These are phyloP conservation scores for Bombus sibiricus DNA, from an alignment of 1,140 invertebrate genomes.

Conservation along the genomic window DNA sequence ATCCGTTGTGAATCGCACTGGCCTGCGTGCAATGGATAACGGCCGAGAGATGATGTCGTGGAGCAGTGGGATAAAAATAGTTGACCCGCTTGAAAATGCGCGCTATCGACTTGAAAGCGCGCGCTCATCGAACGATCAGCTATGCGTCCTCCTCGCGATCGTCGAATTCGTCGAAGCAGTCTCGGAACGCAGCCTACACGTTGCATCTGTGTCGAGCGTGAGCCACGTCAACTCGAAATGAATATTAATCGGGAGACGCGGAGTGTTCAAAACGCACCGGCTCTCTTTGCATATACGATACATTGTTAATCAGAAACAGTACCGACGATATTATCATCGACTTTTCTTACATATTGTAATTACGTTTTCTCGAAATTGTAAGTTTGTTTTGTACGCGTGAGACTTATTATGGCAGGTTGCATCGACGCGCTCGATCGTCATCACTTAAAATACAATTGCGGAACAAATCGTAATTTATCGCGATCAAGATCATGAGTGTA, in stretches of 20 bases:
- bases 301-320: not conserved
- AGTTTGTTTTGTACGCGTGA: not conserved
- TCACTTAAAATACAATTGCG: not conserved
- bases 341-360: not conserved
- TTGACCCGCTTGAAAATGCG: constrained; percentile 54
- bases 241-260: constrained; percentile 24
- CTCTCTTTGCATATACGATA: not conserved
- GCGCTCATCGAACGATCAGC: not conserved
- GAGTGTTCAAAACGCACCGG: not conserved
- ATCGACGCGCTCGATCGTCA: not conserved
- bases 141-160: not conserved
- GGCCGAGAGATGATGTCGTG: constrained; percentile 22
- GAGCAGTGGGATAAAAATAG: constrained; percentile 48
- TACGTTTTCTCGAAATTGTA: not conserved
- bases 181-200: not conserved
- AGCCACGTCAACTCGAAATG: not conserved
- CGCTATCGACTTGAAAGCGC: constrained; percentile 32
- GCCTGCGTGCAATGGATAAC: constrained; percentile 12
- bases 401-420: not conserved
- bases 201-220: not conserved
- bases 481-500: not conserved
- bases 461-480: not conserved
- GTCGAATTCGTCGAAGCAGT: not conserved
- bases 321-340: not conserved
- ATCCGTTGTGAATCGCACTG: not conserved